Base-by-base conservation (phyloP, 2,113 vertebrate species). In the Xenopus laevis region DNA sequence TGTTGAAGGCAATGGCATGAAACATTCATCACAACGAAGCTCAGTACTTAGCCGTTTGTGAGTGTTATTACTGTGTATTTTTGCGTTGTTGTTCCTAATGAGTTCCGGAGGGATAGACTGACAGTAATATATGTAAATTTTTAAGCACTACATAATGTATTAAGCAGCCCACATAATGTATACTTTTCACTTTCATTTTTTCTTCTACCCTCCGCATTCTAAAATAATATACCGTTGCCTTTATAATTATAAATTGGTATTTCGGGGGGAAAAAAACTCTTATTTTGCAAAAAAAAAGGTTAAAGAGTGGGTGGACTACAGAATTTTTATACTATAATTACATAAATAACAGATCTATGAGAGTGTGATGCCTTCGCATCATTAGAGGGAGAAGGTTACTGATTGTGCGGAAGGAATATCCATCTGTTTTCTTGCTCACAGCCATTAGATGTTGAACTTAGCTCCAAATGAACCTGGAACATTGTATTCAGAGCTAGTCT, bases 401-500 rank as follows among this genome's bases (percentile, higher is more conserved):
- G 47, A 50, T 16, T 50, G 47, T 9, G 18, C 27, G 50, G n/a
- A 58, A 67, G 66, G 20, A 67, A 67, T 60, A 20, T 46, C 40
- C 72, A 50, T 74, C 64, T 60, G 64, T 67, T 50, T 74, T 65
- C 27, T 66, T 59, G 53, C 21, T 74, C 58, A 18, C 21, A 68
- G 52, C 67, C 65, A 74, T 74, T 67, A 74, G 50, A 10, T 17
- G 16, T 13, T 13, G 21, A 65, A 23, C 10, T 46, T 45, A 20
- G 55, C 20, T 59, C 17, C 64, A 33, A 55, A 27, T 15, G 57
- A 62, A 75, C 65, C 65, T 30, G 46, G 16, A 50, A 68, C 16
- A 27, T 53, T 68, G 46, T 75, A 20, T 75, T 68, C 65, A 68
- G 55, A 61, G 72, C 72, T 60, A 67, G 50, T 66, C 64, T 68